Evolutionary conservation across 2,113 vertebrate species (phyloP), one percentile per base, ranked within the genome.

Genomic region (Seriola dumerili): DNA sequence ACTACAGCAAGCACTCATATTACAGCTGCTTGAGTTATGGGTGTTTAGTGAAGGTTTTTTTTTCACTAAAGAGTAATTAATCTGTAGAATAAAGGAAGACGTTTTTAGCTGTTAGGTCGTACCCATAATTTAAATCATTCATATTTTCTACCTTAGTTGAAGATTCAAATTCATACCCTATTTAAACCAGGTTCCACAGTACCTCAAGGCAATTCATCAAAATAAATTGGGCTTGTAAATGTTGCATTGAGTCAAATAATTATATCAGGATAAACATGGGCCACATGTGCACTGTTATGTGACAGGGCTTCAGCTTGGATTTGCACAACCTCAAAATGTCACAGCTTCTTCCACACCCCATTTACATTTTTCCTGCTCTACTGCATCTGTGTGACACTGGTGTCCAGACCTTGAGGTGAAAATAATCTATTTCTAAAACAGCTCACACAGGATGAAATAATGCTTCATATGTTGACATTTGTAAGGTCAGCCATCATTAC

Each of bases 251-350:
- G 34, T 50, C 65, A 72, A 52, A 72, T 36, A 29, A 70, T n/a
- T 16, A 58, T 16, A 67, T 34, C 21, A 19, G 66, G 3, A 75
- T 70, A 19, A 70, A 73, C 11, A 40, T 14, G 11, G 48, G 76
- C 73, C 61, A 72, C 81, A 54, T 61, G 40, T 76, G 68, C 73
- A 74, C 50, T 58, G 85, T 93, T 86, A 89, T 81, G 40, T 91
- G 95, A 85, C 42, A 42, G 42, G 72, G 82, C 17, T 92, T 94
- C 81, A 90, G 89, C 80, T 80, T 74, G 64, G 80, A 80, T 72
- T 63, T 84, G 84, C 84, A 78, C 62, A 89, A 94, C 87, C 96
- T 95, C 84, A 93, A 94, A 92, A 91, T 87, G 89, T 92, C 92
- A 86, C 66, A 5, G 80, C 66, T 76, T 88, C 67, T 74, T 83